Base-by-base conservation (phyloP, 2,888 invertebrate genomes). In the Xanthorhoe designata region DNA sequence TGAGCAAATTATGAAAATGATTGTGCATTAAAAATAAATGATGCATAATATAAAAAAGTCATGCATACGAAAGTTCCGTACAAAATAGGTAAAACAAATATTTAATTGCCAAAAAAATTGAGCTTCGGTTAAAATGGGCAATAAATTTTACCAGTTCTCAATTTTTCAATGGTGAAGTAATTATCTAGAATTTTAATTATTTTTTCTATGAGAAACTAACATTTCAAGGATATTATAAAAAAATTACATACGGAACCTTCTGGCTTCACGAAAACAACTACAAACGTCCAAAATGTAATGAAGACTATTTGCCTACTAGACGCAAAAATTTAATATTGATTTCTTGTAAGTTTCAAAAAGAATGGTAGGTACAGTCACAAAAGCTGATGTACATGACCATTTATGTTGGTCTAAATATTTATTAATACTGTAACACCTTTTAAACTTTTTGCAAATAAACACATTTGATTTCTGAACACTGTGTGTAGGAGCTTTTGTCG, bases 81-180 rank as follows among this genome's bases (percentile, higher is more conserved):
- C 19, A 15, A 29, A 45, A 29, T 0, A 47, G 7, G n/a, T 45
- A 45, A 6, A 17, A 17, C 15, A 47, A 15, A 13, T n/a, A 32
- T 1, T 10, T 5, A 42, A 8, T 13, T n/a, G n/a, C n/a, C n/a
- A n/a, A 13, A 7, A 42, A 13, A 47, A 47, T 57, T 57, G 47
- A 67, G 66, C 49, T 51, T 47, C 13, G 18, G 61, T 9, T 59
- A 59, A 68, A 68, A 54, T 53, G 68, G 68, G 68, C 68, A 68
- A 68, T 65, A 45, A 55, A 35, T 56, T 59, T 68, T 61, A 61
- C 9, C 47, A 60, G 60, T 18, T 62, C 66, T 59, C 58, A 57
- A 61, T 57, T 19, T 49, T 54, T 47, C 10, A 5, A n/a, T n/a
- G n/a, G n/a, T n/a, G n/a, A n/a, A n/a, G n/a, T n/a, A n/a, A n/a